These are phyloP conservation scores for Cephonodes hylas DNA, from an alignment of 2,888 invertebrate species.

Conservation along the genomic window DNA sequence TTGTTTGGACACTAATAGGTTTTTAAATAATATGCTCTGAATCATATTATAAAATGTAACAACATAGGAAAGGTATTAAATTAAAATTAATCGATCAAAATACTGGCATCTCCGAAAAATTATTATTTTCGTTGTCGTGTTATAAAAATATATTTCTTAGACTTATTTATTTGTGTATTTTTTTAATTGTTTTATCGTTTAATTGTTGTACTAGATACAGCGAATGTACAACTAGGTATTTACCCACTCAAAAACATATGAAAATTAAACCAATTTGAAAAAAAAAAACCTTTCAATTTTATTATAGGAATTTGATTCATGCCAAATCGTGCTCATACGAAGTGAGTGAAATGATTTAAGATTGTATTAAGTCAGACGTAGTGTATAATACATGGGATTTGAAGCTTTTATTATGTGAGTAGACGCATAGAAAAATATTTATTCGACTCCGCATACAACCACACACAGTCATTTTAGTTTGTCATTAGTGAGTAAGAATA, in stretches of 20 bases:
- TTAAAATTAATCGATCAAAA: no score
- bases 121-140: constrained; percentile 20
- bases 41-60: background rate
- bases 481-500: no score
- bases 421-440: background rate
- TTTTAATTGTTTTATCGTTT: background rate
- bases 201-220: background rate
- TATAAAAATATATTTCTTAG: constrained; percentile 13
- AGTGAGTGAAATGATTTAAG: background rate
- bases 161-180: background rate
- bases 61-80: background rate
- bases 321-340: background rate
- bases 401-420: background rate
- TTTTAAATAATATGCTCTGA: background rate
- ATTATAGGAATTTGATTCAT: background rate
- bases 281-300: background rate
- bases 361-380: background rate
- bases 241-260: background rate
- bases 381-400: background rate
- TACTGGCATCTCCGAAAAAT: constrained; percentile 13
- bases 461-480: background rate
- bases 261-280: background rate
- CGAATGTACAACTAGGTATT: background rate
- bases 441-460: background rate
- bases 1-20: background rate